phyloP scores from a whole-genome alignment of 2,797 vertebrate species.

The Nothura maculosa region DNA sequence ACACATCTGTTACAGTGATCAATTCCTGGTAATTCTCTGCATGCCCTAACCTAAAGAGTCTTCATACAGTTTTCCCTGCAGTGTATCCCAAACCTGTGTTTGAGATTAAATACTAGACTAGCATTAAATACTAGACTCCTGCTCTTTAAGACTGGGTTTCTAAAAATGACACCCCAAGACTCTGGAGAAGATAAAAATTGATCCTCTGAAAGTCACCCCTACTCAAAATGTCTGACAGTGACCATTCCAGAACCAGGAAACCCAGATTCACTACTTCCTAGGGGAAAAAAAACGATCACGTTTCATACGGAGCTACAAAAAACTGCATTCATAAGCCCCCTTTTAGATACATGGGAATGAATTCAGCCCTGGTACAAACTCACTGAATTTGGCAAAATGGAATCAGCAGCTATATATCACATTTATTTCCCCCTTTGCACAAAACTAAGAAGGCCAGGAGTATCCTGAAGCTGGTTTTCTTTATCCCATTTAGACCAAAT shows the following conservation, averaged over 20 bases:
- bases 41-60: conserved; percentile 8
- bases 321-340: background rate
- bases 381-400: background rate
- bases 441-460: background rate
- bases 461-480: background rate
- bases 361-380: background rate
- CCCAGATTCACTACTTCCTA: background rate
- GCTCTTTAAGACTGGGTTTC: background rate
- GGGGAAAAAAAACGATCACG: background rate
- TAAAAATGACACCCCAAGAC: conserved; percentile 2
- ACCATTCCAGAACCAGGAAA: background rate
- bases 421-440: background rate
- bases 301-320: background rate
- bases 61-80: background rate
- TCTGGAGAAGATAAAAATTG: background rate
- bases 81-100: background rate
- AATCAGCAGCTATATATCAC: background rate
- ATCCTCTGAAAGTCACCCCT: background rate
- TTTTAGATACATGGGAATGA: background rate
- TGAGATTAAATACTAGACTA: background rate
- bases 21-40: conserved; percentile 31
- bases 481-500: background rate
- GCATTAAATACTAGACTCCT: background rate
- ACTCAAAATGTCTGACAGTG: background rate
- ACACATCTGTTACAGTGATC: conserved; percentile 38